phyloP scores from a whole-genome alignment of 2,797 vertebrate species.

The Tauraco hartlaubi region DNA sequence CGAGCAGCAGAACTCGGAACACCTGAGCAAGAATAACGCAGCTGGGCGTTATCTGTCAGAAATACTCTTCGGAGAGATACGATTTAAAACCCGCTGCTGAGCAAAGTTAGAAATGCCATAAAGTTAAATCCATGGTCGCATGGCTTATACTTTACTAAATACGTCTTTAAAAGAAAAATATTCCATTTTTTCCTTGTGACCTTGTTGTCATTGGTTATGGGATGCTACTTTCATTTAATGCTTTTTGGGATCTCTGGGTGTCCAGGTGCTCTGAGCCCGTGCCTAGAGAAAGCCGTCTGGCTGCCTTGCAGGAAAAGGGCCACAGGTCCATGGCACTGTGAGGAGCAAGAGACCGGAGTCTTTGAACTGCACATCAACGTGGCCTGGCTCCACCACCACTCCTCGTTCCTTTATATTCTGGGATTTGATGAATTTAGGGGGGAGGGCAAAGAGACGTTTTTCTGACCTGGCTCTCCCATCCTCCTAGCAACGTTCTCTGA shows the following conservation, averaged over 20 bases:
- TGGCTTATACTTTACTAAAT: background rate
- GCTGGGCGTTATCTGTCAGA: background rate
- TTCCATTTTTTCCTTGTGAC: background rate
- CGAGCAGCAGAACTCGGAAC: background rate
- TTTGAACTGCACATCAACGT: background rate
- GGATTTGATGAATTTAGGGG: background rate
- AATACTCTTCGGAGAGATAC: background rate
- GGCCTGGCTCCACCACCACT: accelerated
- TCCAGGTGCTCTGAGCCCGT: background rate
- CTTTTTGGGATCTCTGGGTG: background rate
- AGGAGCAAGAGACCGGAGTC: background rate
- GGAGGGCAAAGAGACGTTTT: background rate
- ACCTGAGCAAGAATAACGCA: background rate
- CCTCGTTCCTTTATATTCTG: background rate
- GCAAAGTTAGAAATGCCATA: background rate
- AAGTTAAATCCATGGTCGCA: background rate
- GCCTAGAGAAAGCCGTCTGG: too few species aligned
- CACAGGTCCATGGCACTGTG: accelerated
- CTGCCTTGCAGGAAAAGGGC: background rate
- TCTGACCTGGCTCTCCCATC: background rate
- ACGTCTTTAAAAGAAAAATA: background rate
- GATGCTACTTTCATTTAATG: background rate
- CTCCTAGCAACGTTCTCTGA: background rate
- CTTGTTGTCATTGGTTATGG: accelerated
- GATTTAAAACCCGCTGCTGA: background rate